Base-by-base conservation (phyloP, 2,888 invertebrate genomes). In the Muscina levida region DNA sequence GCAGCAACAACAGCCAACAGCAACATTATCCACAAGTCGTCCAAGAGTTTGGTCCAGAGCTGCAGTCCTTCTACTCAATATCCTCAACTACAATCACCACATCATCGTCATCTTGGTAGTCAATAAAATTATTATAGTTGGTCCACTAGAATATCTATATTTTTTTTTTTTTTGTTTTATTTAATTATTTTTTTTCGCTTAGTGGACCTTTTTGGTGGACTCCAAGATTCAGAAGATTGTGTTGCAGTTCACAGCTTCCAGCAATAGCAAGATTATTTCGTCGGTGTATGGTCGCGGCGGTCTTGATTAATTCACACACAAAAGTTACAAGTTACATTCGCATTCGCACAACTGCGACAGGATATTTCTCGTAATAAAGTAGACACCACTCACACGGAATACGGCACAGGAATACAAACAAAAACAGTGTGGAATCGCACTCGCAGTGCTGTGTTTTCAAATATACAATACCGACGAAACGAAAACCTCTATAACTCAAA, bases 401-500 rank as follows among this genome's bases (percentile, higher is more conserved):
- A 62, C 62, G 37, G 39, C 17, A 37, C 37, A 62, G 62, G 62
- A 62, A 62, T 62, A 62, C 62, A 62, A 62, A 42, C 62, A 62
- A 62, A 62, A 1, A 62, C 62, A 31, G 31, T 31, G 31, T 31
- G 31, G 37, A 42, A 62, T 42, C 39, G 39, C 62, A 22, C 22
- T 42, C 17, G 37, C 22, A 6, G 62, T 22, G 39, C 19, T 62
- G 62, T 22, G 62, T 62, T 62, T 62, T 62, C 39, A 62, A 62
- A 62, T 62, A 62, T 62, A 62, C 62, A 62, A 62, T 62, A 62
- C 62, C 59, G 59, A 59, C 59, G 31, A n/a, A n/a, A 31, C 62
- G 62, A 62, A 62, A 62, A 62, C 62, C 62, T 62, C 62, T 62
- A 62, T 62, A 62, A 62, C 62, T 62, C 62, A 62, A 62, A 62